Percentiles rank a stretch among this genome's conserved stretches.
Conservation (phyloP, 2,797 vertebrate genomes). For the Pantherophis vulpinus region DNA sequence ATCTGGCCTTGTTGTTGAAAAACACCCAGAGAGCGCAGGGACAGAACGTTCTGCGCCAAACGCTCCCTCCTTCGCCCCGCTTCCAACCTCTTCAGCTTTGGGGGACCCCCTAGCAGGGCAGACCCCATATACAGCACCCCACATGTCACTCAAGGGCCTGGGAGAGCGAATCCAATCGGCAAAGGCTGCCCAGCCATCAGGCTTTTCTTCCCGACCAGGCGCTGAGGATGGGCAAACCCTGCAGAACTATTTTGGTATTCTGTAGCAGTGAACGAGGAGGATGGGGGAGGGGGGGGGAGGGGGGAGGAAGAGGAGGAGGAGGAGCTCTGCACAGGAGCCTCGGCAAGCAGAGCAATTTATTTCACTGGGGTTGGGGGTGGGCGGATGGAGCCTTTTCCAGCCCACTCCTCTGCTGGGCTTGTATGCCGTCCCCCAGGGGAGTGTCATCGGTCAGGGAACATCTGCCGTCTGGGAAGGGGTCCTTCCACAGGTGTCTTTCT, state of each 20-base stretch:
- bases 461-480: neutral
- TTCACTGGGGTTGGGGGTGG: neutral
- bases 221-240: neutral
- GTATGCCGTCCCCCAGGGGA: neutral
- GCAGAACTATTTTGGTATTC: neutral
- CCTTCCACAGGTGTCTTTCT: neutral
- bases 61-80: neutral
- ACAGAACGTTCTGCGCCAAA: neutral
- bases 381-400: neutral
- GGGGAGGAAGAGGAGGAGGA: neutral
- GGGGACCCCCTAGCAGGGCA: neutral
- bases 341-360: neutral
- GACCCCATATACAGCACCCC: too few species aligned
- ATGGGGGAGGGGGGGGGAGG: accelerated
- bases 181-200: neutral
- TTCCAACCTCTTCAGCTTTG: neutral
- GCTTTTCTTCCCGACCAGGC: neutral
- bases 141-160: neutral
- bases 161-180: neutral
- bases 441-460: neutral
- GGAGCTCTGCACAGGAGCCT: neutral
- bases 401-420: neutral
- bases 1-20: neutral
- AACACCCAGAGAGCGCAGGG: neutral
- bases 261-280: neutral